phyloP scores from a whole-genome alignment of 1,140 invertebrate species.

The Drosophila triauraria region DNA sequence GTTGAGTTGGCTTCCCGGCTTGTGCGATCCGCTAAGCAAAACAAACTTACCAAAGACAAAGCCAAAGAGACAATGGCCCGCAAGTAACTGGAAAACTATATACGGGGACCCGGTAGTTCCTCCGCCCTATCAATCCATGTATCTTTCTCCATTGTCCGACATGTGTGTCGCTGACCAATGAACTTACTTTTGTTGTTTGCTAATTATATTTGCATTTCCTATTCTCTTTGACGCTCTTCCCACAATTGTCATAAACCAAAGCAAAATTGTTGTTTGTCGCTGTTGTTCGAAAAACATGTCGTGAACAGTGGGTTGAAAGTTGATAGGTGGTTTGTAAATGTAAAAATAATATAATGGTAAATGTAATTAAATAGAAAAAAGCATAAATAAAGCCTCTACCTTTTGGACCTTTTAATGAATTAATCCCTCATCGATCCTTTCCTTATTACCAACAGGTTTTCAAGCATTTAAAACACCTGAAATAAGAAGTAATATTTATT shows the following conservation, averaged over 20 bases:
- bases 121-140: background rate
- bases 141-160: conserved; percentile 5
- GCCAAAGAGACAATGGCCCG: conserved; percentile 18
- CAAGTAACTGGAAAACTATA: conserved; percentile 4
- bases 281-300: conserved; percentile 12
- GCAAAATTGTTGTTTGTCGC: conserved; percentile 23
- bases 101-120: conserved; percentile 3
- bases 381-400: too few species aligned
- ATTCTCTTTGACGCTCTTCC: conserved; percentile 48
- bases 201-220: conserved; percentile 71
- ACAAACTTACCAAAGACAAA: conserved; percentile 13
- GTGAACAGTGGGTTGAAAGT: conserved; percentile 31
- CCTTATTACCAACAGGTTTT: background rate
- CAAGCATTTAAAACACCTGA: background rate
- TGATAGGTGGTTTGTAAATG: background rate
- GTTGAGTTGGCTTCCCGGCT: conserved; percentile 19
- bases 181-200: conserved; percentile 68
- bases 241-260: conserved; percentile 56
- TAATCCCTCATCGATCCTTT: background rate
- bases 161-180: conserved; percentile 62
- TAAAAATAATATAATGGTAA: background rate
- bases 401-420: too few species aligned
- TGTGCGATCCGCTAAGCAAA: conserved; percentile 24
- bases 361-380: background rate
- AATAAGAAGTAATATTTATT: background rate